phyloP scores from a whole-genome alignment of 1,140 invertebrate genomes.

The Fopius arisanus region DNA sequence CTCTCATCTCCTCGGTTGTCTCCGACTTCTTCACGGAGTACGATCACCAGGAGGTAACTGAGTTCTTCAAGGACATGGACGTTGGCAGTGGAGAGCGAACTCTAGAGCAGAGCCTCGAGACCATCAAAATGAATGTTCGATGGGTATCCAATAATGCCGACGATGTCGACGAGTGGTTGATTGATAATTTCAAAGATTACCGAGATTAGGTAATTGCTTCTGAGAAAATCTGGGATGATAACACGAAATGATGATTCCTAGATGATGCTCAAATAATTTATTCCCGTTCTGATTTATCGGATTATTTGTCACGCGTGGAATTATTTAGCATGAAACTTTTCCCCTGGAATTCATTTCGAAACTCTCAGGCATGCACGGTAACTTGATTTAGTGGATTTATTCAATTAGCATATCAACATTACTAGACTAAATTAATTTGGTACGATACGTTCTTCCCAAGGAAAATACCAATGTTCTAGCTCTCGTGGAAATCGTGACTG shows the following conservation, averaged over 20 bases:
- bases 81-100: conserved; percentile 74
- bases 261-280: background rate
- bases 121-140: conserved; percentile 80
- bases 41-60: conserved; percentile 76
- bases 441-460: background rate
- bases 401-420: background rate
- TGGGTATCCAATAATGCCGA: conserved; percentile 76
- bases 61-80: conserved; percentile 73
- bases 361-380: background rate
- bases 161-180: conserved; percentile 69
- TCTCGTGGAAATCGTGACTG: too few relatives aligned
- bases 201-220: background rate
- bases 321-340: too few relatives aligned
- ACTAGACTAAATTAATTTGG: background rate
- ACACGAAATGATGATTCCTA: too few relatives aligned
- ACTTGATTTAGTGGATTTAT: background rate
- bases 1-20: conserved; percentile 74
- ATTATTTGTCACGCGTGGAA: too few relatives aligned
- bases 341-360: background rate
- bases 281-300: background rate
- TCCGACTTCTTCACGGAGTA: conserved; percentile 76
- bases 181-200: conserved; percentile 54
- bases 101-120: conserved; percentile 79
- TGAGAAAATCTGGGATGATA: too few relatives aligned
- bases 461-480: background rate